A percentile compares a stretch with the other conserved stretches of the same genome.
phyloP scores from a whole-genome alignment of 2,888 invertebrate species.

The Gryllus longicercus region DNA sequence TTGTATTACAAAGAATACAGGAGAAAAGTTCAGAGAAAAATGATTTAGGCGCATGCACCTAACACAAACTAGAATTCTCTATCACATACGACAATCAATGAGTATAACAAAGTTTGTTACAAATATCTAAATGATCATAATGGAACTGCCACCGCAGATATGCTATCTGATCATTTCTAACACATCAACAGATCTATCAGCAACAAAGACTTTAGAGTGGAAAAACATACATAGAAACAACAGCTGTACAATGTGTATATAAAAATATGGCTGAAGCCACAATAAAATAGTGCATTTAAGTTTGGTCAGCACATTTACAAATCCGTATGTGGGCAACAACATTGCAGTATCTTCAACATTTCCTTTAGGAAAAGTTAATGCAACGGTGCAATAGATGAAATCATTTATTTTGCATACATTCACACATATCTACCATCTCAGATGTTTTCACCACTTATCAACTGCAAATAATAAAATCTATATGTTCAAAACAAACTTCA shows the following conservation, averaged over 20 bases:
- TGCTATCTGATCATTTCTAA: neutral
- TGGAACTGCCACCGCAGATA: conserved; percentile 17
- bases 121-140: conserved; percentile 9
- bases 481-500: no score
- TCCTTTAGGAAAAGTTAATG: neutral
- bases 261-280: neutral
- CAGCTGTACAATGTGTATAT: conserved; percentile 3
- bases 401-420: neutral
- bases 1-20: neutral
- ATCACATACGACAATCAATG: conserved; percentile 3
- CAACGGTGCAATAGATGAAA: neutral
- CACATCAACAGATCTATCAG: neutral
- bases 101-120: neutral
- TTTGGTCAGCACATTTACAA: conserved; percentile 17
- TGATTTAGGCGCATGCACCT: neutral
- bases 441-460: neutral
- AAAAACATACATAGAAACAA: neutral
- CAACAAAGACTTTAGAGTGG: neutral
- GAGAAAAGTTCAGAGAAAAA: neutral
- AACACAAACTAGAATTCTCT: conserved; percentile 17
- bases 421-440: neutral
- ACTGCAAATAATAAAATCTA: no score
- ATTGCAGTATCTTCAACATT: neutral
- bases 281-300: conserved; percentile 17
- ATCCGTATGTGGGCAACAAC: neutral